These are phyloP conservation scores for Danionella cerebrum DNA, from an alignment of 2,113 vertebrate genomes.

Conservation along the genomic window DNA sequence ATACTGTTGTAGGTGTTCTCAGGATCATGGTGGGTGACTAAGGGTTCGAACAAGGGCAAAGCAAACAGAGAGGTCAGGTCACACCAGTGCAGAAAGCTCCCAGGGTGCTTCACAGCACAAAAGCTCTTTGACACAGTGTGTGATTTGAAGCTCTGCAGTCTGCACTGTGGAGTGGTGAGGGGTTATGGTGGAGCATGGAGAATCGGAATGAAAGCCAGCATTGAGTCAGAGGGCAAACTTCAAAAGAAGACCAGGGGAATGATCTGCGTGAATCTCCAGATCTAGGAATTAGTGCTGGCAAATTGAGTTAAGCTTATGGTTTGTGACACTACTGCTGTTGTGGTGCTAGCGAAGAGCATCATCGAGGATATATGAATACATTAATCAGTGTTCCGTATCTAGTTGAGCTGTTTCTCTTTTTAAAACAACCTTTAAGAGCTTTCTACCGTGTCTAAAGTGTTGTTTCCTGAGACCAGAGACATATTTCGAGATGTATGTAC, in stretches of 20 bases:
- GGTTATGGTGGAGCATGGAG: not conserved
- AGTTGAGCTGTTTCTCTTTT: too few relatives aligned
- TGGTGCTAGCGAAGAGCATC: too few relatives aligned
- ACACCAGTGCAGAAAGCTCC: conserved; percentile 7
- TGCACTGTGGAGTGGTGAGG: not conserved
- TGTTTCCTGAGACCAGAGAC: too few relatives aligned
- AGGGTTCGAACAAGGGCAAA: not conserved
- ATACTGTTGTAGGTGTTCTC: conserved; percentile 96
- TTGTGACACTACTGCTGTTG: not conserved
- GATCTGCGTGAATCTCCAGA: not conserved
- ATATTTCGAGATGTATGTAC: too few relatives aligned
- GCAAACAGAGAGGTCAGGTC: conserved; percentile 44
- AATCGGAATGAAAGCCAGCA: not conserved
- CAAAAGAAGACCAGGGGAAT: not conserved
- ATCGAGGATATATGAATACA: too few relatives aligned
- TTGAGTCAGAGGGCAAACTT: not conserved
- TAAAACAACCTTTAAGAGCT: too few relatives aligned
- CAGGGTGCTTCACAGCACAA: conserved; percentile 2
- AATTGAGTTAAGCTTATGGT: not conserved
- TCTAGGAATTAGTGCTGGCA: not conserved
- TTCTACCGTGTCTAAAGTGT: too few relatives aligned
- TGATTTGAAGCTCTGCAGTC: not conserved
- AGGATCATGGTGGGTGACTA: conserved; percentile 92
- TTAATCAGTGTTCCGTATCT: too few relatives aligned
- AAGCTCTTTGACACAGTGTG: not conserved